Base-by-base conservation (phyloP, 2,888 invertebrate species). In the Bugula neritina region DNA sequence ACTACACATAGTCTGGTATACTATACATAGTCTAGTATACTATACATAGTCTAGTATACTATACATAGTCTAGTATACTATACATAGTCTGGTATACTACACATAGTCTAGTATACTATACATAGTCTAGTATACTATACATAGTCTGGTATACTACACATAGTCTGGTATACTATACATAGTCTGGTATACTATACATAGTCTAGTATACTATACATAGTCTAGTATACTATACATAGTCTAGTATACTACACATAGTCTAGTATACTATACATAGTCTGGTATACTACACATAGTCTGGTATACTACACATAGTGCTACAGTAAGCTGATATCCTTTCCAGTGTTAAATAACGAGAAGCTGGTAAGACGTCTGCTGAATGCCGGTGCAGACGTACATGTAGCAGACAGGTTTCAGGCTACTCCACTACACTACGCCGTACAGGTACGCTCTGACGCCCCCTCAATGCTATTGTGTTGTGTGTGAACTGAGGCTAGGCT, bases 361-460 rank as follows among this genome's bases (percentile, higher is more conserved):
- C 21, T 63, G 63, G 25, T 63, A 10, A 31, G n/a, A 10, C 31
- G 27, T 21, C 31, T 63, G 10, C 10, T 63, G 5, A n/a, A 3
- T 13, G 63, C 63, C 10, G 63, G 63, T 13, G 63, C 63, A 17
- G 31, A 63, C 63, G 5, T 25, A 10, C 13, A 31, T 31, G 31
- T 63, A 10, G 63, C 2, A 63, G 63, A 63, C n/a, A 2, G 31
- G 31, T 63, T 63, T n/a, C 21, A 63, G 31, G 63, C 63, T 31
- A 31, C 27, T 29, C 63, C 63, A 13, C 27, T 63, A 10, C 63
- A 63, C 34, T 63, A 63, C n/a, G 63, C 63, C 13, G 63, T 63
- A 31, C 63, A 63, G 63, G 63, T 63, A 10, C 13, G 63, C 43
- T n/a, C n/a, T n/a, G n/a, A n/a, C n/a, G n/a, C n/a, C n/a, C n/a